Percentiles rank a stretch among this genome's conserved stretches.
Conservation (phyloP, 2,888 invertebrate genomes). For the Calameuta filiformis region DNA sequence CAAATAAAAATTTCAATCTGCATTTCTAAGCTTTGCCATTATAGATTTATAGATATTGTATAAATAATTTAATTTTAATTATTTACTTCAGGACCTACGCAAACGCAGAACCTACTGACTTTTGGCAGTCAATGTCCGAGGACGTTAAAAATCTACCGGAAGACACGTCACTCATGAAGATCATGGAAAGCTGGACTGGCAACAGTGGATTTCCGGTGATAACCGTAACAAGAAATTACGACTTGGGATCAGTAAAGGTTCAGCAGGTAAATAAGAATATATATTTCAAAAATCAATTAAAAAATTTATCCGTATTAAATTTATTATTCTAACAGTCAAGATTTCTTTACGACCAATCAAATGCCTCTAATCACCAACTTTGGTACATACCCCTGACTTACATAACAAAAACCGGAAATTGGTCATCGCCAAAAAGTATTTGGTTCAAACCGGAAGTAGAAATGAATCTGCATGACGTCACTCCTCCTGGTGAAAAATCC, state of each 20-base stretch:
- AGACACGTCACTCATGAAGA: slow-evolving; percentile 37
- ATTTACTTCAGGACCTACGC: slow-evolving; percentile 38
- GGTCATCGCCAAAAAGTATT: slow-evolving; percentile 38
- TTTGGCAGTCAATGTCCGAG: slow-evolving; percentile 43
- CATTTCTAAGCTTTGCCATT: neutral
- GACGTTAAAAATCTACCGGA: slow-evolving; percentile 35
- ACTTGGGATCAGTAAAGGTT: slow-evolving; percentile 37
- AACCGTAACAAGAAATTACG: slow-evolving; percentile 50
- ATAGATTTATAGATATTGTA: neutral
- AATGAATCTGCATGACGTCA: slow-evolving; percentile 28
- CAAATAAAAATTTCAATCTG: too few relatives aligned
- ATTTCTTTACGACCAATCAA: slow-evolving; percentile 41
- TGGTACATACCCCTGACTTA: slow-evolving; percentile 56
- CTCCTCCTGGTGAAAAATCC: slow-evolving; percentile 27
- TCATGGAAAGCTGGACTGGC: slow-evolving; percentile 48
- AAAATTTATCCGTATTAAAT: slow-evolving; percentile 19
- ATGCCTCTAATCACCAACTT: slow-evolving; percentile 27
- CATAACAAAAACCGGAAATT: slow-evolving; percentile 28
- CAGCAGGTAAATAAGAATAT: slow-evolving; percentile 44
- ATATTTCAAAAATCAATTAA: neutral
- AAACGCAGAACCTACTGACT: slow-evolving; percentile 40
- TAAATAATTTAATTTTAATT: neutral
- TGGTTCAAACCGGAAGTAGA: slow-evolving; percentile 47
- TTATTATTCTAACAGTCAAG: slow-evolving; percentile 32
- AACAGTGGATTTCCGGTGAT: slow-evolving; percentile 57